These are phyloP conservation scores for Cepaea hortensis DNA, from an alignment of 2,888 invertebrate genomes.

Conservation along the genomic window DNA sequence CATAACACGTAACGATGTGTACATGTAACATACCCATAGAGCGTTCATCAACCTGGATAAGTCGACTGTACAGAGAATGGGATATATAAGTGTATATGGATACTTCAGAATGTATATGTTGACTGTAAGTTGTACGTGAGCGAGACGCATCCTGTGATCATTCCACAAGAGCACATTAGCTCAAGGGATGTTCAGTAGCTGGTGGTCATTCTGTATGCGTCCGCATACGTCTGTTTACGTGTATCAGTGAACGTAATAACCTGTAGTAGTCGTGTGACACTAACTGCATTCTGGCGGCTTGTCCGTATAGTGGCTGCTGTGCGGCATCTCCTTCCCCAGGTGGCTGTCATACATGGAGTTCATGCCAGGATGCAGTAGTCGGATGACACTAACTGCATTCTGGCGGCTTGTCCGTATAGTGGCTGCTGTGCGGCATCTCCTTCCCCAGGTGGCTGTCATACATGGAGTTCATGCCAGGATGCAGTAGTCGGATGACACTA, in stretches of 20 bases:
- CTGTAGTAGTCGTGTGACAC: not conserved
- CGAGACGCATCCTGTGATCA: too few species aligned
- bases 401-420: slow-evolving; percentile 46
- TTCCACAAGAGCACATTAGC: too few species aligned
- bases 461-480: slow-evolving; percentile 39
- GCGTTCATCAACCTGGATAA: too few species aligned
- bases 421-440: too few species aligned
- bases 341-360: slow-evolving; percentile 44
- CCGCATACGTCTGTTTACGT: too few species aligned
- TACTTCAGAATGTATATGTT: too few species aligned
- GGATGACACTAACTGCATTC: slow-evolving; percentile 35
- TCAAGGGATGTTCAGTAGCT: too few species aligned
- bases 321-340: slow-evolving; percentile 22
- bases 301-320: slow-evolving; percentile 38
- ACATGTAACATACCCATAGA: not conserved
- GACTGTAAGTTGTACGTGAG: too few species aligned
- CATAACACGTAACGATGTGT: not conserved
- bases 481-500: slow-evolving; percentile 32
- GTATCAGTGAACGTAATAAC: not conserved
- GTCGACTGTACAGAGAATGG: too few species aligned
- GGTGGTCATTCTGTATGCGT: too few species aligned
- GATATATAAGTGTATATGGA: too few species aligned
- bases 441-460: slow-evolving; percentile 36
- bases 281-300: slow-evolving; percentile 45
- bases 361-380: slow-evolving; percentile 39